Percentiles rank a stretch among this genome's conserved stretches.
Evolutionary conservation across 2,797 vertebrate genomes (phyloP).

Genomic region (Eutrigla gurnardus): DNA sequence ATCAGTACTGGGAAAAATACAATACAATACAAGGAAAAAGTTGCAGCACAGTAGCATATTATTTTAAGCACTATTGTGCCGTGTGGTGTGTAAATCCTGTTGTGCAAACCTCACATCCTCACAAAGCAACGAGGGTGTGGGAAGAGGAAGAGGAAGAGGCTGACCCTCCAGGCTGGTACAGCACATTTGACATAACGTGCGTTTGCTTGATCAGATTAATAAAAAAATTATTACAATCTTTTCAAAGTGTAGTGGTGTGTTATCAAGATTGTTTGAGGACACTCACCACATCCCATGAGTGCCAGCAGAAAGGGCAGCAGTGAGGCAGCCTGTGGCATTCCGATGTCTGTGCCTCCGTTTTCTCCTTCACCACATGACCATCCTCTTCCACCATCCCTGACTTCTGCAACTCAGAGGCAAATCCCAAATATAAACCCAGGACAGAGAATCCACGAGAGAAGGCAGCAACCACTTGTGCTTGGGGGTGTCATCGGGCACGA

Average conservation of each 20-base stretch:
- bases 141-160: constrained; percentile 65
- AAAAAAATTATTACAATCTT: neutral
- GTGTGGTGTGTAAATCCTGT: constrained; percentile 43
- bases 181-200: neutral
- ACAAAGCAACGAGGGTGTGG: constrained; percentile 57
- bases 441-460: constrained; percentile 2
- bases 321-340: constrained; percentile 93
- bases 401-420: constrained; percentile 51
- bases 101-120: constrained; percentile 66
- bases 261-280: constrained; percentile 14
- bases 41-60: constrained; percentile 2
- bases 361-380: constrained; percentile 89
- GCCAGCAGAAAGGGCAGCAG: constrained; percentile 88
- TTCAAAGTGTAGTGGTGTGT: constrained; percentile 6
- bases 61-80: constrained; percentile 54
- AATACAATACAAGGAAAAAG: neutral
- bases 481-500: neutral
- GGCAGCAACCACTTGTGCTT: neutral
- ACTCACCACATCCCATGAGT: constrained; percentile 93
- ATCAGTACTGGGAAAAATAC: too few relatives aligned
- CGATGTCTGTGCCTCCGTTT: constrained; percentile 84
- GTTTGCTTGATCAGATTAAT: neutral
- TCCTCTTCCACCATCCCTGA: constrained; percentile 68
- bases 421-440: constrained; percentile 9
- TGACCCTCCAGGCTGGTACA: constrained; percentile 26